Evolutionary conservation across 1,140 invertebrate genomes (phyloP).

Genomic region (Papilio machaon): DNA sequence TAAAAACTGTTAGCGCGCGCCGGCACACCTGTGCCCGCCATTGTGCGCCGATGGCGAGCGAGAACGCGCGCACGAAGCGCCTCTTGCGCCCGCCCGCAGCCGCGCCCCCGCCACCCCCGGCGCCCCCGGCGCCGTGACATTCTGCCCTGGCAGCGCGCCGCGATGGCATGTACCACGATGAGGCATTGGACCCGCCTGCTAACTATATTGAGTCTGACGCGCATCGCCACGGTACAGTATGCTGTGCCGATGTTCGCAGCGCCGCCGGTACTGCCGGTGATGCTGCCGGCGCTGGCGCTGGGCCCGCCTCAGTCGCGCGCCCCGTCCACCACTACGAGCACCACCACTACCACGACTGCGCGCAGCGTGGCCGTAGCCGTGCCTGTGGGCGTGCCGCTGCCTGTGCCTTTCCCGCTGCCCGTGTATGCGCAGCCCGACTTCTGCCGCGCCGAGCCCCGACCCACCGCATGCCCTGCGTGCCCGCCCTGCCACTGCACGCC

Average conservation of each 20-base stretch:
- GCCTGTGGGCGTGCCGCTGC: constrained; percentile 22
- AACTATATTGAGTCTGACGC: background rate
- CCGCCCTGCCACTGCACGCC: constrained; percentile 67
- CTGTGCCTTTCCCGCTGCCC: background rate
- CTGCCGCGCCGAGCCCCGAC: constrained; percentile 43
- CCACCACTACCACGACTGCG: constrained; percentile 4
- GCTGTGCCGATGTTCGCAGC: background rate
- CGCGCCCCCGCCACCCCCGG: background rate
- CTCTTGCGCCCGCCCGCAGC: background rate
- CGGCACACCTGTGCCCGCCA: background rate
- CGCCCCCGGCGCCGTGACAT: background rate
- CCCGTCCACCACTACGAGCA: background rate
- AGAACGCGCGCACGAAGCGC: background rate
- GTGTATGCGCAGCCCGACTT: background rate
- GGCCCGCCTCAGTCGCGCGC: background rate
- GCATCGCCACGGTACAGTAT: background rate
- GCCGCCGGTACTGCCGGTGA: constrained; percentile 3
- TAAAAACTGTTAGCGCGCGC: constrained; percentile 1
- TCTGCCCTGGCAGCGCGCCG: background rate
- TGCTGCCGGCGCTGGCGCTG: constrained; percentile 15
- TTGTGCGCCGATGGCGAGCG: background rate
- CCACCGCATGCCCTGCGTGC: constrained; percentile 57
- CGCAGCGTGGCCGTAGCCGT: constrained; percentile 13
- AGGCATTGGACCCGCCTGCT: background rate
- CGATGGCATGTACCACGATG: background rate